Base-by-base conservation (phyloP, 2,113 vertebrate species). In the Oryzias woworae region DNA sequence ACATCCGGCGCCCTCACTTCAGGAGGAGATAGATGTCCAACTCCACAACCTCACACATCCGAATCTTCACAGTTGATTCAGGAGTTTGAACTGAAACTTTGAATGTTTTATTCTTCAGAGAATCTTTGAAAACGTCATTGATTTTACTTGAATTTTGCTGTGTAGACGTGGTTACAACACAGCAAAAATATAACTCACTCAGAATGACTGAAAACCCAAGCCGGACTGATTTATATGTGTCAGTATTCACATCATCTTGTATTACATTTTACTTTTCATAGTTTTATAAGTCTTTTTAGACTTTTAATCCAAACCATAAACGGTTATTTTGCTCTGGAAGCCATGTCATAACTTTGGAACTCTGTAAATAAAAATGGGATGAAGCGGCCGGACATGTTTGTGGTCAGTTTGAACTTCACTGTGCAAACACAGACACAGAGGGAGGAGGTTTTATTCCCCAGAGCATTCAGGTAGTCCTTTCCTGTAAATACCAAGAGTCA, bases 11-110 rank as follows among this genome's bases (percentile, higher is more conserved):
- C 0, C 10, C 67, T 36, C 75, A 83, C 53, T 8, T 80, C 44
- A 84, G 87, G 49, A 85, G 87, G 64, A 89, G 86, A 63, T 90
- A 88, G 69, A 69, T 43, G 23, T 53, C 7, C 7, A 46, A 47
- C 46, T 18, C 47, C 20, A n/a, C 2, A 20, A 15, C 50, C 55
- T 66, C 12, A 55, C 31, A 41, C 13, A 12, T 36, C 7, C 1
- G 6, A 50, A 68, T 0, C 48, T 1, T 15, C 53, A 64, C 15
- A 5, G 16, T 20, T 20, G 20, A 10, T 12, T 36, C 36, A 12
- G 36, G 8, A 10, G 10, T 8, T 36, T 17, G 8, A 20, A 41
- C 14, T 42, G 7, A 26, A 48, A 8, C n/a, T 58, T 50, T 7
- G 4, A 36, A 16, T 24, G 14, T 43, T n/a, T 72, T 44, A 0